Evolutionary conservation across 2,113 vertebrate genomes (phyloP).

Genomic region (Festucalex cinctus): DNA sequence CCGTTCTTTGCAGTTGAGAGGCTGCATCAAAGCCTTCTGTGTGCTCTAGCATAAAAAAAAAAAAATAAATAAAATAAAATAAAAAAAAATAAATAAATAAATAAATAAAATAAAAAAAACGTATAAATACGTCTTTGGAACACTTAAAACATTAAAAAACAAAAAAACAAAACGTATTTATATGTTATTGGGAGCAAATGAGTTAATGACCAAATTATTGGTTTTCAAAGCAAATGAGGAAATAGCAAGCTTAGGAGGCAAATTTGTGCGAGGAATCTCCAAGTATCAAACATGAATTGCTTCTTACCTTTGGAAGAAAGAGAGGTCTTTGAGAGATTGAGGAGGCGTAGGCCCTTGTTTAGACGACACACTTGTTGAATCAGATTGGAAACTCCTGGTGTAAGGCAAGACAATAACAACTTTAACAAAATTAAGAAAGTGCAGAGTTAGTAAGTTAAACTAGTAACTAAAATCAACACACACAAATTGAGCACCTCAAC

Average conservation of each 20-base stretch:
- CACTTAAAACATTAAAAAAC: too few relatives aligned
- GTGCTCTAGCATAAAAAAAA: too few relatives aligned
- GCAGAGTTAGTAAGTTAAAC: too few relatives aligned
- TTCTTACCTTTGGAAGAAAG: constrained; percentile 81
- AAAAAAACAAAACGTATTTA: too few relatives aligned
- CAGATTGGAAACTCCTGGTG: constrained; percentile 80
- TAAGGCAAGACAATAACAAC: neutral
- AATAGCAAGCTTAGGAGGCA: neutral
- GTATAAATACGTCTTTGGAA: too few relatives aligned
- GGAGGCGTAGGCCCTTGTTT: constrained; percentile 82
- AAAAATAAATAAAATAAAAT: too few relatives aligned
- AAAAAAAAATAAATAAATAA: too few relatives aligned
- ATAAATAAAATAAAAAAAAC: too few relatives aligned
- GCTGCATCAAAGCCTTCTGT: too few relatives aligned
- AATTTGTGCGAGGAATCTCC: neutral
- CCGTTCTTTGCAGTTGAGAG: too few relatives aligned
- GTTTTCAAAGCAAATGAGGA: neutral
- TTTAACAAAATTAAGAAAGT: neutral
- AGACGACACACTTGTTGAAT: constrained; percentile 86
- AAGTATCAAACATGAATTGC: neutral
- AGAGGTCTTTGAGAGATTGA: constrained; percentile 85
- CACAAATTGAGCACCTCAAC: neutral
- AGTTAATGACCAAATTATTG: neutral
- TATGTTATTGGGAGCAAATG: too few relatives aligned
- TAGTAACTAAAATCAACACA: neutral